Base-by-base conservation (phyloP, 2,888 invertebrate genomes). In the Crossocerus cetratus region DNA sequence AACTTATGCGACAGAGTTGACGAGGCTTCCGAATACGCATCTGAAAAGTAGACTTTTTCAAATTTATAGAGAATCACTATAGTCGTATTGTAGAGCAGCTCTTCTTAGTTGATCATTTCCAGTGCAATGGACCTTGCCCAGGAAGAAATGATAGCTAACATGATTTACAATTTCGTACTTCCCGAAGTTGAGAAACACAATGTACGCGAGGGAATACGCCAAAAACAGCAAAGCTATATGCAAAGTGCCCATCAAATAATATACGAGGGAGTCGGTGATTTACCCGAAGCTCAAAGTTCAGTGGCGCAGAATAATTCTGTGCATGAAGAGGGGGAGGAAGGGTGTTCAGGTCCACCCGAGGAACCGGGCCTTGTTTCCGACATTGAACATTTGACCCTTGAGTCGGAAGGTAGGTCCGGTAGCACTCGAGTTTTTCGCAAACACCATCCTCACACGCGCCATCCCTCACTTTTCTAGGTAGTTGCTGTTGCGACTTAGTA, bases 1-100 rank as follows among this genome's bases (percentile, higher is more conserved):
- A 86, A 90, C 3, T 77, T 93, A 57, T 93, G 94, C 0, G 89
- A 90, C 5, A 91, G 91, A 79, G 91, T 94, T 44, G 94, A 95
- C 77, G 87, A 89, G 71, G 91, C 93, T 62, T 91, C 92, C 0
- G 88, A 91, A 67, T 88, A 91, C 69, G 83, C 91, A 11, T 90
- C 91, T 8, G 77, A 85, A 53, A 83, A 84, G 81, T 78, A 81
- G 63, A 49, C 16, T 16, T 4, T 13, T 43, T 49, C 5, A 13
- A 32, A 11, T 4, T 49, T 49, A 16, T 4, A 16, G 4, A 49
- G n/a, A 32, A 32, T 32, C 32, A 2, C n/a, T n/a, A n/a, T n/a
- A n/a, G 32, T 32, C 32, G 8, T 3, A 77, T 58, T 32, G 85
- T 60, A 71, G 60, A 16, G 14, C 85, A 45, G 53, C 32, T 32